Conservation (phyloP, 2,113 vertebrate genomes). For the Sminthopsis crassicaudata region DNA sequence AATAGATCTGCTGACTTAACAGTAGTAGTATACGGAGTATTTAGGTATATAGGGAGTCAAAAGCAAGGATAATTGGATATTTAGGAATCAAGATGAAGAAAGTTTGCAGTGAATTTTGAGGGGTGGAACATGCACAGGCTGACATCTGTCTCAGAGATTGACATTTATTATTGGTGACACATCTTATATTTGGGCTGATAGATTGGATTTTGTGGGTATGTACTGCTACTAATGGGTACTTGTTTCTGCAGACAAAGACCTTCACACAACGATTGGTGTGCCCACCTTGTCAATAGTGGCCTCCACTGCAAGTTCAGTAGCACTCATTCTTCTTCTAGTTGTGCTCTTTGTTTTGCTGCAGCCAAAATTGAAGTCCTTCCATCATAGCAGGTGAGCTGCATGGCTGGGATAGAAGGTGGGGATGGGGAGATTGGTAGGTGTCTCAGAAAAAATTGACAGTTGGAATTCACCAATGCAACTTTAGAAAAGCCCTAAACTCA, state of each 20-base stretch:
- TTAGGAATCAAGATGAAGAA: slow-evolving; percentile 28
- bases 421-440: background rate
- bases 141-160: background rate
- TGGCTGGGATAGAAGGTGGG: background rate
- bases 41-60: background rate
- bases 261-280: slow-evolving; percentile 89
- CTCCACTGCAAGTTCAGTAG: slow-evolving; percentile 95
- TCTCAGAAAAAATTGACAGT: background rate
- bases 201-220: slow-evolving; percentile 1
- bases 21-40: background rate
- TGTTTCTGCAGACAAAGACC: slow-evolving; percentile 90
- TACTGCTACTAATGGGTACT: slow-evolving; percentile 32
- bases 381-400: slow-evolving; percentile 93
- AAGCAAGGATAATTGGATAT: slow-evolving; percentile 8
- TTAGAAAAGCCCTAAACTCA: background rate
- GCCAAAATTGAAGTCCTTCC: slow-evolving; percentile 98
- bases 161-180: background rate
- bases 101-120: background rate
- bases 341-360: slow-evolving; percentile 98
- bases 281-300: slow-evolving; percentile 95
- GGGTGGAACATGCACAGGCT: background rate
- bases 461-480: background rate
- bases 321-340: slow-evolving; percentile 95
- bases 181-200: background rate
- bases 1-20: background rate